Conservation (phyloP, 2,113 vertebrate genomes). For the Pseudorhombus dupliciocellatus region DNA sequence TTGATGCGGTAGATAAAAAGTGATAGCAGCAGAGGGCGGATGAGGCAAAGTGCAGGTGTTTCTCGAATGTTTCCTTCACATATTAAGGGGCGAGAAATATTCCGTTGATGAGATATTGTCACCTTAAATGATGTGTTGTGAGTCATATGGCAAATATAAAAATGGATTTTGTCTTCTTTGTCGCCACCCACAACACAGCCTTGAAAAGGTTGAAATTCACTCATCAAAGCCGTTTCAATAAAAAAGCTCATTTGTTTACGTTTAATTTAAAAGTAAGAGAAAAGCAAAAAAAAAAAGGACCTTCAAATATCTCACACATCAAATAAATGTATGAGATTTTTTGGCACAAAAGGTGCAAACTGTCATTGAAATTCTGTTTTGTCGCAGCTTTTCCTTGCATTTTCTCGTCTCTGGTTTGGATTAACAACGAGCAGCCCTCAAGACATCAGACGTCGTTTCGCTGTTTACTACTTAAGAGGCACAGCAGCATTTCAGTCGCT, state of each 20-base stretch:
- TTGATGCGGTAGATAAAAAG: constrained; percentile 4
- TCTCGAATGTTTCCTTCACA: constrained; percentile 6
- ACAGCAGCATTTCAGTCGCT: constrained; percentile 43
- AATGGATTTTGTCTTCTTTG: constrained; percentile 12
- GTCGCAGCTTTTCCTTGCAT: constrained; percentile 6
- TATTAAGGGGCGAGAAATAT: neutral
- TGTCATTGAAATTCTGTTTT: neutral
- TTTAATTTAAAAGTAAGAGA: constrained; percentile 6
- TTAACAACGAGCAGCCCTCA: constrained; percentile 41
- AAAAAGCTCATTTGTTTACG: constrained; percentile 22
- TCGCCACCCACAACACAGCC: constrained; percentile 18
- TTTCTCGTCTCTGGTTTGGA: constrained; percentile 16
- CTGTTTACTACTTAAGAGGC: constrained; percentile 64
- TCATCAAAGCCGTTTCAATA: constrained; percentile 1
- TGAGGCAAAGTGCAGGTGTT: constrained; percentile 6
- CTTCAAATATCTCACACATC: constrained; percentile 23
- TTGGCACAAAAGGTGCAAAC: constrained; percentile 7
- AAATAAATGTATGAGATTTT: constrained; percentile 31
- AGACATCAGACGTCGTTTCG: constrained; percentile 43
- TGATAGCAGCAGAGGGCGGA: constrained; percentile 16
- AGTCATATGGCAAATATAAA: constrained; percentile 28
- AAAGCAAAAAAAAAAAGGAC: constrained; percentile 18
- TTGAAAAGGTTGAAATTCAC: constrained; percentile 34
- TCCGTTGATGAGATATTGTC: constrained; percentile 9
- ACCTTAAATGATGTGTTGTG: constrained; percentile 19